A percentile compares a stretch with the other conserved stretches of the same genome.
These are phyloP conservation scores for Myotis vivesi DNA, from an alignment of 2,797 vertebrate genomes.

Conservation along the genomic window DNA sequence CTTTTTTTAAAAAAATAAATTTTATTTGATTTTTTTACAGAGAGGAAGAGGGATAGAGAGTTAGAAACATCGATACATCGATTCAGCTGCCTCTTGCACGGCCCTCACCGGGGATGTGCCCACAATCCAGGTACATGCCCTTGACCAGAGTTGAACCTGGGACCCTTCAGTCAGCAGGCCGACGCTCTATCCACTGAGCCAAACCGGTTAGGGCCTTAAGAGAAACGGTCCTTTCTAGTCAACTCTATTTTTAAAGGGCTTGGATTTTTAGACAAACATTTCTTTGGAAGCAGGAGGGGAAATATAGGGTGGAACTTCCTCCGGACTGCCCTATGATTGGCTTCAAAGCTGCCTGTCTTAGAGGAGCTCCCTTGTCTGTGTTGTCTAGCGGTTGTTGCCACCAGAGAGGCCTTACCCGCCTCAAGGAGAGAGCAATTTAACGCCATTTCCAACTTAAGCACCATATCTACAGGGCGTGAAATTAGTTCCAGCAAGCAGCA, in stretches of 20 bases:
- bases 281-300: neutral
- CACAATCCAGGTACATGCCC: no score
- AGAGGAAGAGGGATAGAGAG: no score
- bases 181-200: no score
- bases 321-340: constrained; percentile 50
- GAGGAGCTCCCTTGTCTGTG: neutral
- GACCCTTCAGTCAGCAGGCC: no score
- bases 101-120: no score
- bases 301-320: constrained; percentile 14
- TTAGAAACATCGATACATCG: no score
- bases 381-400: constrained; percentile 63
- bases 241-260: neutral
- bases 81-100: no score
- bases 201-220: neutral
- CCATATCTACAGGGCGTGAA: constrained; percentile 87
- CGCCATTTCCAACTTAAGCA: constrained; percentile 86
- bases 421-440: constrained; percentile 86
- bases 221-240: neutral
- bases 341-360: constrained; percentile 41
- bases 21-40: no score
- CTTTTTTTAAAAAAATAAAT: neutral
- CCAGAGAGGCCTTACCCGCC: constrained; percentile 54
- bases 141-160: no score
- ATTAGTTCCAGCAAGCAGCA: constrained; percentile 90
- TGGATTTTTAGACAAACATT: neutral